Conservation (phyloP, 2,113 vertebrate genomes). For the Oreochromis niloticus region DNA sequence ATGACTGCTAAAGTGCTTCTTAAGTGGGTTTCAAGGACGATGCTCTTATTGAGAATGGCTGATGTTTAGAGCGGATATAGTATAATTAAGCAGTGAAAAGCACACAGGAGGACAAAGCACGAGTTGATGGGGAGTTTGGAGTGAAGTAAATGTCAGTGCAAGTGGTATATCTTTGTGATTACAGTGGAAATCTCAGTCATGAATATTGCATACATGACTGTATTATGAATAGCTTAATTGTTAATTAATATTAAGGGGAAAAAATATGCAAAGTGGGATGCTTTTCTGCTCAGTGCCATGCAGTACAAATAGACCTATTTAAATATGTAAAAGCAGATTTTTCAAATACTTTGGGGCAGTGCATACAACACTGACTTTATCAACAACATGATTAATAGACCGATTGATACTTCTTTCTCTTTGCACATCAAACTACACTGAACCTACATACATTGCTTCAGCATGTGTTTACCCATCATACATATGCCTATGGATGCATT, state of each 20-base stretch:
- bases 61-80: background rate
- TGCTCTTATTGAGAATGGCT: background rate
- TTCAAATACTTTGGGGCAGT: background rate
- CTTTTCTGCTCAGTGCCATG: background rate
- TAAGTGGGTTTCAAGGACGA: conserved; percentile 2
- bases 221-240: background rate
- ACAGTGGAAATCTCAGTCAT: background rate
- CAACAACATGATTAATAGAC: background rate
- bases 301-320: background rate
- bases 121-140: background rate
- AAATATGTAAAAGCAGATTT: background rate
- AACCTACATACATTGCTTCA: background rate
- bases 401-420: background rate
- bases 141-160: background rate
- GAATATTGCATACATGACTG: background rate
- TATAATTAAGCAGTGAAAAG: background rate
- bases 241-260: background rate
- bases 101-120: background rate
- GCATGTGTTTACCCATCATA: rapidly evolving
- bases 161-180: background rate
- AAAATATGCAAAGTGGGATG: background rate
- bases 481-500: background rate
- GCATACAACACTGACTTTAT: background rate
- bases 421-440: background rate
- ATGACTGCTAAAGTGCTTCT: conserved; percentile 1